Evolutionary conservation across 1,140 invertebrate genomes (phyloP).

Genomic region (Heliconius congener): DNA sequence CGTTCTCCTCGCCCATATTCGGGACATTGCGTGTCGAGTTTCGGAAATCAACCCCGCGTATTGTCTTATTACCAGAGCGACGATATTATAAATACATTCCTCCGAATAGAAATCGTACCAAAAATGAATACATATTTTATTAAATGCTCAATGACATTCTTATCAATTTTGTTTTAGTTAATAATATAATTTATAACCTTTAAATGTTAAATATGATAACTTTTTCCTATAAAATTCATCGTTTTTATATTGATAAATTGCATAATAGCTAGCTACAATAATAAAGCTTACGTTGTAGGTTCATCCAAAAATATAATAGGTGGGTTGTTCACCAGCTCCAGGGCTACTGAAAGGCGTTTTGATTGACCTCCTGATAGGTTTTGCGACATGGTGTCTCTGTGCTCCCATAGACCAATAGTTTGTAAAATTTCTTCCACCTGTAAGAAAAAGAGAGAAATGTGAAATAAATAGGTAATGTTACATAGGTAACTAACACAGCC

Average conservation of each 20-base stretch:
- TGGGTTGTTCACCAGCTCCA: constrained; percentile 93
- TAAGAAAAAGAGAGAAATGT: background rate
- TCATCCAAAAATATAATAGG: constrained; percentile 96
- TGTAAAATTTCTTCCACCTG: constrained; percentile 88
- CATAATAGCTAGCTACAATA: no score
- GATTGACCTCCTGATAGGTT: constrained; percentile 93
- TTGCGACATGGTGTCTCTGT: constrained; percentile 85
- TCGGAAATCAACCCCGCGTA: no score
- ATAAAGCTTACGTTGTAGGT: constrained; percentile 89
- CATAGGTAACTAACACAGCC: no score
- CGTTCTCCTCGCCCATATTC: no score
- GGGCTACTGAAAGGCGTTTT: constrained; percentile 92
- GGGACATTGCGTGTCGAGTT: no score
- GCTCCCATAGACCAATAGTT: constrained; percentile 86
- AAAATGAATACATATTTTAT: no score
- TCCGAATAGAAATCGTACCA: no score
- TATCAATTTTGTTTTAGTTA: background rate
- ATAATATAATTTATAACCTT: background rate
- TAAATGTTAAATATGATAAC: background rate
- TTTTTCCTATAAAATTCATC: no score
- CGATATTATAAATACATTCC: no score
- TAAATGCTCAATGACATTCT: background rate
- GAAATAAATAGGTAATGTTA: background rate
- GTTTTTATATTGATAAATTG: no score
- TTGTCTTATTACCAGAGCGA: no score